Evolutionary conservation across 2,888 invertebrate genomes (phyloP).

Genomic region (Lysandra coridon): DNA sequence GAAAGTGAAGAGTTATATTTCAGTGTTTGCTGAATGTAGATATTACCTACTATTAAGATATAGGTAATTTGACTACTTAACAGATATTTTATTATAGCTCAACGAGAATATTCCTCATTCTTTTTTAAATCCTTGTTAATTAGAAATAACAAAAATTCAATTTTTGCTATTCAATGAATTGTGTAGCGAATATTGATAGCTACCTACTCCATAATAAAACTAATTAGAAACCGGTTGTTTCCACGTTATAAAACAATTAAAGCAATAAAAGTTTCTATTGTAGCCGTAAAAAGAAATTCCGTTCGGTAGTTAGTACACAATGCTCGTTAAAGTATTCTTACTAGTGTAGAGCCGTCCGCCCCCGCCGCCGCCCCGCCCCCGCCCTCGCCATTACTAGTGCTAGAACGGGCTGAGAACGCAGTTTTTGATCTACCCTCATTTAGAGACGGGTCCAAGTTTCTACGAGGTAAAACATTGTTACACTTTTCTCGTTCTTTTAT

Average conservation of each 20-base stretch:
- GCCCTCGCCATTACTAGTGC: slow-evolving; percentile 18
- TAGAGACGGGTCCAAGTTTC: slow-evolving; percentile 27
- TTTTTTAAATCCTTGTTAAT: background rate
- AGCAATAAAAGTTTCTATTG: slow-evolving; percentile 26
- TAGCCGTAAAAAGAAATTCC: slow-evolving; percentile 30
- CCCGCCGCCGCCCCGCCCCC: background rate
- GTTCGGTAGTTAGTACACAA: slow-evolving; percentile 29
- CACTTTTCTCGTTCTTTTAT: slow-evolving; percentile 18
- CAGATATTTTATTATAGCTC: no score
- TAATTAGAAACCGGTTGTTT: slow-evolving; percentile 16
- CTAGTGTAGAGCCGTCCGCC: slow-evolving; percentile 3
- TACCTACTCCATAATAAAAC: background rate
- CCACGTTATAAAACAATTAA: slow-evolving; percentile 31
- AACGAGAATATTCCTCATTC: no score
- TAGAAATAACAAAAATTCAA: background rate
- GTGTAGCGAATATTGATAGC: background rate
- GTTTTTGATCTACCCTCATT: slow-evolving; percentile 29
- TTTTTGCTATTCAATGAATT: background rate
- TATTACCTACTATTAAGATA: background rate
- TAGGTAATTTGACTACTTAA: background rate
- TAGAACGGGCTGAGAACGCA: slow-evolving; percentile 30
- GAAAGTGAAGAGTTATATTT: background rate
- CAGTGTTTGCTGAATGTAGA: no score
- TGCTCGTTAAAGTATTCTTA: slow-evolving; percentile 22
- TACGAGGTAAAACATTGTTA: slow-evolving; percentile 26